phyloP scores from a whole-genome alignment of 2,888 invertebrate species.

The Leptogaster cylindrica region DNA sequence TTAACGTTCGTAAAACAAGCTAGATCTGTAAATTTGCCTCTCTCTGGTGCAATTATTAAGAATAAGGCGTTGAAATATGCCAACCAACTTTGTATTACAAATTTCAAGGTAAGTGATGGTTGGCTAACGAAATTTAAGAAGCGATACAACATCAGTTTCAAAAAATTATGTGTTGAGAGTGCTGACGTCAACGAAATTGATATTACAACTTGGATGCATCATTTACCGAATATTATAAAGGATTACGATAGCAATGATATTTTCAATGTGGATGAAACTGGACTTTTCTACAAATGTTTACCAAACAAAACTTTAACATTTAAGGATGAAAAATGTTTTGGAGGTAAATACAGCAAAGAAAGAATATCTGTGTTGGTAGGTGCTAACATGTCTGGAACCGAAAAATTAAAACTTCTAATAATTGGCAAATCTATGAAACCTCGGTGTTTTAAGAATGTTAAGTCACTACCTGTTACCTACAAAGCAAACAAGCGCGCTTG shows the following conservation, averaged over 20 bases:
- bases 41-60: conserved; percentile 29
- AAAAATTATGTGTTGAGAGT: conserved; percentile 42
- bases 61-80: conserved; percentile 35
- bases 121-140: conserved; percentile 42
- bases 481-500: conserved; percentile 9
- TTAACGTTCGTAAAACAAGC: conserved; percentile 25
- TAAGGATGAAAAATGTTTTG: conserved; percentile 47
- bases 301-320: neutral
- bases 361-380: conserved; percentile 50
- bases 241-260: conserved; percentile 28
- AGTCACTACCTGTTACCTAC: neutral
- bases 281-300: conserved; percentile 18
- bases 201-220: neutral
- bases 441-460: conserved; percentile 49
- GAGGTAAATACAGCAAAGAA: conserved; percentile 49
- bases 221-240: conserved; percentile 15
- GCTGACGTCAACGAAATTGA: neutral
- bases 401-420: conserved; percentile 49
- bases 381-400: conserved; percentile 50
- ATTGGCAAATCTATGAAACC: conserved; percentile 50
- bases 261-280: conserved; percentile 25
- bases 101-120: conserved; percentile 25
- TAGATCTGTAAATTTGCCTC: conserved; percentile 40
- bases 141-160: conserved; percentile 25
- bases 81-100: conserved; percentile 24